phyloP scores from a whole-genome alignment of 2,797 vertebrate species.

The Microhierax caerulescens region DNA sequence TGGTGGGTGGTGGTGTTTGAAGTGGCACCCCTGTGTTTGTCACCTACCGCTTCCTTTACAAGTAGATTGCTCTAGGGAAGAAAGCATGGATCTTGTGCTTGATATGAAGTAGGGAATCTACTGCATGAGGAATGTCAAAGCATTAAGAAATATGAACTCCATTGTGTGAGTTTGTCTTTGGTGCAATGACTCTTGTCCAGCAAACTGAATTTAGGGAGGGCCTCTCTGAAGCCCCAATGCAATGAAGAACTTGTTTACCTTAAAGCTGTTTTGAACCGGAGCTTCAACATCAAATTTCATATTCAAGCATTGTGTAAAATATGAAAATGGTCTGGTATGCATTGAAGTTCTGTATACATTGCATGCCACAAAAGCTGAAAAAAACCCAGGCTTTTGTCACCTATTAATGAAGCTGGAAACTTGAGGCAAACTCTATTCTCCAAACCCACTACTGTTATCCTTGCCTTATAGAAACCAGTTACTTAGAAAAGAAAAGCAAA shows the following conservation, averaged over 20 bases:
- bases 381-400: not conserved
- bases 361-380: not conserved
- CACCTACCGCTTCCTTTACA: not conserved
- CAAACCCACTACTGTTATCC: not conserved
- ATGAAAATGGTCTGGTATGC: not conserved
- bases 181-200: not conserved
- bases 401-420: not conserved
- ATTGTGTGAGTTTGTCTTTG: not conserved
- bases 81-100: not conserved
- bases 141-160: not conserved
- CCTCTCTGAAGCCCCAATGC: not conserved
- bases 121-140: not conserved
- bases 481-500: not conserved
- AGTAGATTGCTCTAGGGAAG: not conserved
- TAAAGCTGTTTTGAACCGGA: not conserved
- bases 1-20: too few species aligned
- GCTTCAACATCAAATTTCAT: not conserved
- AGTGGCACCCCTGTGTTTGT: not conserved
- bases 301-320: not conserved
- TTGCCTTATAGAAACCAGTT: not conserved
- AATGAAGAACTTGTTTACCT: not conserved
- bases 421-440: not conserved
- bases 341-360: not conserved
- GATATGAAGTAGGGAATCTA: not conserved
- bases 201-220: not conserved